These are phyloP conservation scores for Drosophila meridionalis DNA, from an alignment of 2,888 invertebrate genomes.

Conservation along the genomic window DNA sequence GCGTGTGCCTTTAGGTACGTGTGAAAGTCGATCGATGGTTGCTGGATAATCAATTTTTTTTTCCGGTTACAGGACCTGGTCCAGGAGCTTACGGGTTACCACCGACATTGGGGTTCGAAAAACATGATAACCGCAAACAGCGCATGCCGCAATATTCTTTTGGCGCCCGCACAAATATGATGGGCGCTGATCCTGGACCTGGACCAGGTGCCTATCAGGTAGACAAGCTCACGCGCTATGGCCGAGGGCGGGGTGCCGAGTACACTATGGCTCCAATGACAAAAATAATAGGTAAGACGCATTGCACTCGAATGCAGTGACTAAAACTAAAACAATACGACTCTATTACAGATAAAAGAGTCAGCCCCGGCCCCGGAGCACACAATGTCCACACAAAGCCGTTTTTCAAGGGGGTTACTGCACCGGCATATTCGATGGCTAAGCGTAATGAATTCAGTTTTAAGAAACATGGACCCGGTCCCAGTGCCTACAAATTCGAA, in stretches of 20 bases:
- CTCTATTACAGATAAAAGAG: slow-evolving; percentile 60
- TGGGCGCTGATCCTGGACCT: slow-evolving; percentile 65
- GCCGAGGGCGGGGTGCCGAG: slow-evolving; percentile 74
- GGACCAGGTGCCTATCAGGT: slow-evolving; percentile 82
- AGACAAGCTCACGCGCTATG: slow-evolving; percentile 78
- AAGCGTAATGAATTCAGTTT: slow-evolving; percentile 71
- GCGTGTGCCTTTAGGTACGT: slow-evolving; percentile 62
- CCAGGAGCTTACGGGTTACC: slow-evolving; percentile 88
- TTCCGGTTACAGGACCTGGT: slow-evolving; percentile 86
- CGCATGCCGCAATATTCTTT: slow-evolving; percentile 85
- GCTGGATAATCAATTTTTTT: not conserved
- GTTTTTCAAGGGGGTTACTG: slow-evolving; percentile 66
- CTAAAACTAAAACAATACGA: not conserved
- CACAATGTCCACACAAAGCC: slow-evolving; percentile 74
- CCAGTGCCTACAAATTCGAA: slow-evolving; percentile 79
- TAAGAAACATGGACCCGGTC: slow-evolving; percentile 76
- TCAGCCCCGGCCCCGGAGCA: slow-evolving; percentile 82
- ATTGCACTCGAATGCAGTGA: not conserved
- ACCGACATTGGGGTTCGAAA: slow-evolving; percentile 86
- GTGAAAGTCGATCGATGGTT: accelerated
- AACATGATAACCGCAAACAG: slow-evolving; percentile 86
- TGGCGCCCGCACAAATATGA: slow-evolving; percentile 59
- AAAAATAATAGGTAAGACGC: slow-evolving; percentile 56
- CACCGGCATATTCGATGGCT: slow-evolving; percentile 86
- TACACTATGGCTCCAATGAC: slow-evolving; percentile 86